These are phyloP conservation scores for Leptinotarsa lineolata DNA, from an alignment of 1,140 invertebrate species.

Conservation along the genomic window DNA sequence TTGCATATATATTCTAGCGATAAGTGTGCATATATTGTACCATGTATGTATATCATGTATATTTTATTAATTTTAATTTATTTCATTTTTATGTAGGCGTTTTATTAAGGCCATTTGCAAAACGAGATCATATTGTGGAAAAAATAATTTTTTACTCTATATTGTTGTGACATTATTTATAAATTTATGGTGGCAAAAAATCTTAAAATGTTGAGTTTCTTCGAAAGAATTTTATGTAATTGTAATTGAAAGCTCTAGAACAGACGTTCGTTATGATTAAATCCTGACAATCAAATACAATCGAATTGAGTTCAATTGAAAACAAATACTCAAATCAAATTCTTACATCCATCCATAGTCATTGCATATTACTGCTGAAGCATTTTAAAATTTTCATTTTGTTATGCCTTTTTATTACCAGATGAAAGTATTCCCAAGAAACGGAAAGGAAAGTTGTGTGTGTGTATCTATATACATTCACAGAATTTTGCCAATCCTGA, in stretches of 20 bases:
- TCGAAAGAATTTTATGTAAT: constrained; percentile 31
- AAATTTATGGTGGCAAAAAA: constrained; percentile 35
- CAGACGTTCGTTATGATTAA: constrained; percentile 31
- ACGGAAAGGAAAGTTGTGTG: too few relatives aligned
- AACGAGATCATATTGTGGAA: constrained; percentile 34
- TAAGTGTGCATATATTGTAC: constrained; percentile 52
- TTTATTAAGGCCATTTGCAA: constrained; percentile 24
- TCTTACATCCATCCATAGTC: not conserved
- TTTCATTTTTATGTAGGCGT: constrained; percentile 45
- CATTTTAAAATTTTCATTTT: not conserved
- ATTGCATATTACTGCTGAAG: not conserved
- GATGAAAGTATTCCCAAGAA: too few relatives aligned
- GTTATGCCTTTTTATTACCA: too few relatives aligned
- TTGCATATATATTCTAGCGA: constrained; percentile 51
- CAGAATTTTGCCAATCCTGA: not conserved
- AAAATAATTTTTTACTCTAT: constrained; percentile 45
- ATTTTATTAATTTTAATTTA: constrained; percentile 57
- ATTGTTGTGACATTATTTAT: constrained; percentile 34
- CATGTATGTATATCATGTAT: constrained; percentile 54
- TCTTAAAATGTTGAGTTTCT: constrained; percentile 35
- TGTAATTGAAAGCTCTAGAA: constrained; percentile 32
- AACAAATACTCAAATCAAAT: not conserved
- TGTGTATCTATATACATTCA: too few relatives aligned
- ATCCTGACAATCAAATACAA: constrained; percentile 8
- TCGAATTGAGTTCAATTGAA: not conserved